Percentiles rank a stretch among this genome's conserved stretches.
Evolutionary conservation across 2,888 invertebrate genomes (phyloP).

Genomic region (Ligdia adustata): DNA sequence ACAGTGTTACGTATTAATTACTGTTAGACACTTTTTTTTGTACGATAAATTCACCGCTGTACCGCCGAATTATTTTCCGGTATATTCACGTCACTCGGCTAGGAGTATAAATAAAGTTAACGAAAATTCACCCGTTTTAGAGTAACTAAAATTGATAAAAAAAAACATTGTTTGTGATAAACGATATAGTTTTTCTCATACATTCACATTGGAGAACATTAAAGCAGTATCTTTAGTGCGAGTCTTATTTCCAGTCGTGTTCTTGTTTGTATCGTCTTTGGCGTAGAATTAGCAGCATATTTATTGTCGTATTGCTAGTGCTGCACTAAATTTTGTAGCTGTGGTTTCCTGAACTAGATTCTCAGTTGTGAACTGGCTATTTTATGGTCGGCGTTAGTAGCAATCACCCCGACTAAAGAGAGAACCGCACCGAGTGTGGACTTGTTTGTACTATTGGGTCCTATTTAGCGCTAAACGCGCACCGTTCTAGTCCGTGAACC

Average conservation of each 20-base stretch:
- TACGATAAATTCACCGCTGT: background rate
- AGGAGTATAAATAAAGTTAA: too few species aligned
- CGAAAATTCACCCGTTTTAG: too few species aligned
- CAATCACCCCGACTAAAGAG: constrained; percentile 27
- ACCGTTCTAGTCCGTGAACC: background rate
- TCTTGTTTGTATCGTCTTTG: constrained; percentile 11
- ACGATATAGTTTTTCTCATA: too few species aligned
- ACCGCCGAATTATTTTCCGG: constrained; percentile 4
- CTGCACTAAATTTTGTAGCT: constrained; percentile 20
- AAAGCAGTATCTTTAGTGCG: too few species aligned
- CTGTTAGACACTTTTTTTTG: constrained; percentile 13
- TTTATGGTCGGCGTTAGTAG: constrained; percentile 24
- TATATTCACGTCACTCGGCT: background rate
- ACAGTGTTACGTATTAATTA: constrained; percentile 18
- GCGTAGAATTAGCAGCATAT: constrained; percentile 14
- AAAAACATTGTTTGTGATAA: too few species aligned
- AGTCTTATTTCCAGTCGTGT: too few species aligned
- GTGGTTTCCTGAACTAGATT: constrained; percentile 27
- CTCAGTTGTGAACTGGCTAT: constrained; percentile 23
- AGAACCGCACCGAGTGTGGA: constrained; percentile 17
- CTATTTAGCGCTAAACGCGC: constrained; percentile 10
- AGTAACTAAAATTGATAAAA: too few species aligned
- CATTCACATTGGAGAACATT: too few species aligned
- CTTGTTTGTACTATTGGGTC: constrained; percentile 23
- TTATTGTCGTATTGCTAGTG: constrained; percentile 13